Percentiles rank a stretch among this genome's conserved stretches.
These are phyloP conservation scores for Leptopilina myrica DNA, from an alignment of 2,888 invertebrate species.

Conservation along the genomic window DNA sequence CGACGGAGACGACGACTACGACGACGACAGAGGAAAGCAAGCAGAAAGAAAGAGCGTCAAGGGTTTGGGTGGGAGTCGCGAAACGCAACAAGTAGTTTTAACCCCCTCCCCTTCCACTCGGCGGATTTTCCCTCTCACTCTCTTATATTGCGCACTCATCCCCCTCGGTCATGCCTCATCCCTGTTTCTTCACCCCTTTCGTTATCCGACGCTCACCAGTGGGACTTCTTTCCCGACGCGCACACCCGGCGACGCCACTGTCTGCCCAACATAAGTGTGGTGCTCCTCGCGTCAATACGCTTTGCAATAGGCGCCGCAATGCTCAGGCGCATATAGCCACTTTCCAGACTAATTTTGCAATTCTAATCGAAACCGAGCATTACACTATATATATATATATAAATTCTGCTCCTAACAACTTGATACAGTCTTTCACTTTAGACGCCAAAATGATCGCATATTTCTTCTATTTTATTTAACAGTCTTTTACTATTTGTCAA, in stretches of 20 bases:
- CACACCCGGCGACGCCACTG: constrained; percentile 55
- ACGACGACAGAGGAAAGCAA: constrained; percentile 51
- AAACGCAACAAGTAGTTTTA: constrained; percentile 52
- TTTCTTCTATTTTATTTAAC: background rate
- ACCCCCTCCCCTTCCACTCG: constrained; percentile 33
- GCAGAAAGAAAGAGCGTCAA: constrained; percentile 63
- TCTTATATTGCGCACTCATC: constrained; percentile 31
- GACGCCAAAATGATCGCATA: background rate
- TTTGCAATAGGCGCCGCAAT: constrained; percentile 43
- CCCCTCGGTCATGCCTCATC: constrained; percentile 11
- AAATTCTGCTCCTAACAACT: too few species aligned
- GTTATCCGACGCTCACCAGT: background rate
- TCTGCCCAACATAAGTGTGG: constrained; percentile 71
- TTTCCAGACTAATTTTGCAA: constrained; percentile 15
- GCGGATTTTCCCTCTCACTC: constrained; percentile 39
- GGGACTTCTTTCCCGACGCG: constrained; percentile 39
- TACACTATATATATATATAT: background rate
- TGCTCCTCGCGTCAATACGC: constrained; percentile 48
- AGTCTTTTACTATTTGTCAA: too few species aligned
- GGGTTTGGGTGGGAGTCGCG: constrained; percentile 62
- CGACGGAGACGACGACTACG: constrained; percentile 40
- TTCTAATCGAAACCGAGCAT: background rate
- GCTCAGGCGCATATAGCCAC: constrained; percentile 45
- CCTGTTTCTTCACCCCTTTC: constrained; percentile 42
- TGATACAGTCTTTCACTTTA: background rate